Evolutionary conservation across 1,140 invertebrate species (phyloP), one percentile per base, ranked within the genome.

Genomic region (Drosophila paulistorum): DNA sequence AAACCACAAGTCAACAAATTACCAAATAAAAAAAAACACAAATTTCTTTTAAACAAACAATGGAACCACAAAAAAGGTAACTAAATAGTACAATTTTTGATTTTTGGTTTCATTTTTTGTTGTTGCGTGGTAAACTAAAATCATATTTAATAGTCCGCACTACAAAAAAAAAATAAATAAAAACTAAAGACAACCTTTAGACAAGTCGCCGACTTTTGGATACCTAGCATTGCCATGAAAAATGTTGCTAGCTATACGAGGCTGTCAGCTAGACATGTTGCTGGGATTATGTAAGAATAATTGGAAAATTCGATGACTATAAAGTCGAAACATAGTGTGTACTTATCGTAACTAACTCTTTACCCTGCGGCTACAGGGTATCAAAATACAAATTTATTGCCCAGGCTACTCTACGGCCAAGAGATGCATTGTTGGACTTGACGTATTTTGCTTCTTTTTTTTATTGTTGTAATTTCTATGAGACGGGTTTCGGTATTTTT

Each of bases 141-240:
- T 90, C 80, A 89, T 74, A 74, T 89, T 89, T 89, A 89, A 89
- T 89, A 89, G 84, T 79, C 80, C 69, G 78, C 89, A 84, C 85
- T 17, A 17, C n/a, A 33, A 37, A 37, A 17, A 57, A 37, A n/a
- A n/a, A n/a, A n/a, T n/a, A n/a, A n/a, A n/a, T n/a, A n/a, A n/a
- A 59, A 59, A 58, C 23, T 26, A 26, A 35, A 59, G 35, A 58
- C n/a, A 20, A 17, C 9, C 11, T 3, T 48, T 17, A 48, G 17
- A 17, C 10, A 48, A 20, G 17, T 51, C 2, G 9, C 13, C 45
- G 45, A 23, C 45, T 3, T 11, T 11, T 4, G 10, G 45, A 23
- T 51, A 51, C 45, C 20, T 11, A 7, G 17, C 20, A 23, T 4
- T 51, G 7, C 4, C 14, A 11, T 7, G 1, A 23, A 3, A 3